Evolutionary conservation across 2,113 vertebrate species (phyloP), one percentile per base, ranked within the genome.

Genomic region (Eubucco bourcierii): DNA sequence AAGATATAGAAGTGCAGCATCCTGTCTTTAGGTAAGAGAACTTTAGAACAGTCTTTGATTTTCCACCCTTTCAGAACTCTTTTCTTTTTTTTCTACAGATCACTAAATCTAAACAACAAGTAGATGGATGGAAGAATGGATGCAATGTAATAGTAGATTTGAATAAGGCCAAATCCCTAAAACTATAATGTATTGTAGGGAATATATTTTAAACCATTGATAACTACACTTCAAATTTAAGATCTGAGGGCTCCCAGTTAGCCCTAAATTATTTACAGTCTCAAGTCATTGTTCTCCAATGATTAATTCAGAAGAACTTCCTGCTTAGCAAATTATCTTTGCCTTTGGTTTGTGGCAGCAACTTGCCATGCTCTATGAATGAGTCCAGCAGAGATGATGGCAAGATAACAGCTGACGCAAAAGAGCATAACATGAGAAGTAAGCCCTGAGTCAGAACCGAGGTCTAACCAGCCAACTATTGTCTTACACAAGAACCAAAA

Each of bases 241-340:
- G 46, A 80, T 29, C 13, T 55, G 82, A 60, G 80, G 29, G 23
- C 33, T 80, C 29, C 25, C 77, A 70, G 53, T 47, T 61, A 80
- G n/a, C 53, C 8, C 10, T 80, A 64, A 90, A 70, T 71, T 77
- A 87, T 87, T 84, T 87, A 72, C 14, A 4, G 41, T 46, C 64
- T 73, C 37, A 78, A 92, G 74, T 81, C 18, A 76, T 65, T 81
- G 29, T 53, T 90, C 41, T 41, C 41, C 55, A 67, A 55, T 84
- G n/a, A 92, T 82, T 96, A 79, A 95, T 94, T 91, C 52, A 70
- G 19, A 77, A 71, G 37, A 82, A 80, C 81, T 95, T 91, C 93
- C 91, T 85, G 82, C 72, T 87, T 74, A 37, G 47, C 11, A 82
- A 77, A 85, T 87, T 84, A 50, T 18, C 72, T 87, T 95, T 46